Evolutionary conservation across 2,113 vertebrate genomes (phyloP), one percentile per base, ranked within the genome.

Genomic region (Leptobrachium leishanense): DNA sequence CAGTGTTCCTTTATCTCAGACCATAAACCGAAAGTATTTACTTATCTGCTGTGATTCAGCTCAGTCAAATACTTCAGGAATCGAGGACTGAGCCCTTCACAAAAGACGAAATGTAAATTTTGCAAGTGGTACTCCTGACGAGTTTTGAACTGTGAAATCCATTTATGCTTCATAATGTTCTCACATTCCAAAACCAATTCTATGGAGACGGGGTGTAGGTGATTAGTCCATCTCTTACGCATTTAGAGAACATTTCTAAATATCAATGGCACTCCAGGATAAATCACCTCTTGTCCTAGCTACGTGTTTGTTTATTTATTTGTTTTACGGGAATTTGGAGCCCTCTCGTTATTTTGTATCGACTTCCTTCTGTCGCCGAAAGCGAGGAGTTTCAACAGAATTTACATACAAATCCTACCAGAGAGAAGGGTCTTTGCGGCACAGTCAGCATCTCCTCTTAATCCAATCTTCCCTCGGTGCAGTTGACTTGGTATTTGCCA

Each of bases 391-490:
- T 84, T 93, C 20, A 90, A 90, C 90, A 86, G 90, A 94, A 96
- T 97, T 97, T 95, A 93, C 95, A 96, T 96, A 92, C 94, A 92
- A 96, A 92, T 91, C 87, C 89, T 88, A 86, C 92, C 88, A 84
- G 86, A 90, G 89, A 93, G 90, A 84, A 83, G 71, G 84, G 91
- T 90, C 91, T 94, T 91, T 84, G 85, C 86, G 90, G 90, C 92
- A 88, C 87, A 89, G 92, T 93, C 87, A 93, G 94, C 89, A 88
- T 87, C 87, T 88, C 88, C 89, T 89, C 80, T 88, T 96, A 96
- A 98, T 96, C 94, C 95, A 95, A 94, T 96, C 94, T 95, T 91
- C 85, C 85, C 90, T 50, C 92, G 87, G 87, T 90, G 87, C 87
- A 84, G 89, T 88, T 90, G 91, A 90, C 85, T 85, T 31, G 86